A percentile compares a stretch with the other conserved stretches of the same genome.
phyloP scores from a whole-genome alignment of 2,113 vertebrate species.

The Ceratotherium simum region DNA sequence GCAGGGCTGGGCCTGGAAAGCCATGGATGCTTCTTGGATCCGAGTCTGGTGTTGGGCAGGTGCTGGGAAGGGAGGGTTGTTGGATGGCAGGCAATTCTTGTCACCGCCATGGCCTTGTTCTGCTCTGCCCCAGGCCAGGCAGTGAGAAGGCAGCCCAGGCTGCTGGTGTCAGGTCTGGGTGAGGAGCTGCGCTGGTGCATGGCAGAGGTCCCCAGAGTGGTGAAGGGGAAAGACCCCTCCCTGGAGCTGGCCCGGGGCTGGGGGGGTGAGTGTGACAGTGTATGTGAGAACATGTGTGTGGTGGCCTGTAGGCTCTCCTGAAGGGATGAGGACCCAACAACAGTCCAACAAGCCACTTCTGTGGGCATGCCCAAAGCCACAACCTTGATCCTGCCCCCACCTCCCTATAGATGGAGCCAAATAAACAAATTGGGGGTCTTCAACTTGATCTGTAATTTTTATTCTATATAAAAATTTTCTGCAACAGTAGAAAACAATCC shows the following conservation, averaged over 20 bases:
- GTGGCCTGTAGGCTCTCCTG: background rate
- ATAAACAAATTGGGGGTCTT: conserved; percentile 67
- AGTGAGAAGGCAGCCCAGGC: background rate
- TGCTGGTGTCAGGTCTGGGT: conserved; percentile 46
- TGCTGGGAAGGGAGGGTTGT: background rate
- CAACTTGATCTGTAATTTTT: background rate
- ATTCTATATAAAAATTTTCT: background rate
- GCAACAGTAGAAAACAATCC: background rate
- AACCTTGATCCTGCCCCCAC: background rate
- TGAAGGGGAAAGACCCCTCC: background rate
- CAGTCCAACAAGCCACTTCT: background rate
- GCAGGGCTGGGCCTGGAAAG: too few species aligned
- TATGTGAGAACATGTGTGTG: fast-evolving
- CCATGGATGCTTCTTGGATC: background rate
- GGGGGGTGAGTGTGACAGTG: background rate
- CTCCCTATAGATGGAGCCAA: conserved; percentile 72
- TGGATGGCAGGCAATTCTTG: background rate
- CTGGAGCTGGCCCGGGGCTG: conserved; percentile 49
- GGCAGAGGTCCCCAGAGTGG: background rate
- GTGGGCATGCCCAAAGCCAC: background rate
- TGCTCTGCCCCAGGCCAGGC: background rate
- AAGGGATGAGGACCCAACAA: background rate
- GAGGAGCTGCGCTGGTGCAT: background rate
- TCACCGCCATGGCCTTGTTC: background rate
- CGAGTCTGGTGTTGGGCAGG: background rate